phyloP scores from a whole-genome alignment of 2,797 vertebrate species.

The Eremophila alpestris region DNA sequence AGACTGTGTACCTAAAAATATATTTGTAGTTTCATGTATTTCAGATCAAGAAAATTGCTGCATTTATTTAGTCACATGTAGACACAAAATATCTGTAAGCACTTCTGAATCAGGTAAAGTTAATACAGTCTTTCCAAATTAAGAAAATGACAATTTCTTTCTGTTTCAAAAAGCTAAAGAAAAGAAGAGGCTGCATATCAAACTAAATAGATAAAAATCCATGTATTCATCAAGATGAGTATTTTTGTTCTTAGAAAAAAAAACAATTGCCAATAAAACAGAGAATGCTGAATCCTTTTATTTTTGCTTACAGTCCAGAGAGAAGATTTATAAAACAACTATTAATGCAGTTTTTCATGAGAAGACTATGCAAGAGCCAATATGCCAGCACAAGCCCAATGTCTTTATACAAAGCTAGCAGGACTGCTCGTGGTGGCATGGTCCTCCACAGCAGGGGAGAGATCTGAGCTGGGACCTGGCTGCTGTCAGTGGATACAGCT shows the following conservation, averaged over 20 bases:
- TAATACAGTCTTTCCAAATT: not conserved
- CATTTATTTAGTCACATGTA: not conserved
- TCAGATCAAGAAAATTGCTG: not conserved
- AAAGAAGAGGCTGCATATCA: not conserved
- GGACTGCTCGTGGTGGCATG: accelerated
- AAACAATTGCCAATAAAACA: not conserved
- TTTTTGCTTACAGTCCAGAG: not conserved
- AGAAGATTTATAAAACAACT: not conserved
- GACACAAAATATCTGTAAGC: not conserved
- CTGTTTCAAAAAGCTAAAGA: not conserved
- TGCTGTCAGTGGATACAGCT: accelerated
- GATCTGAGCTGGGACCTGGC: not conserved
- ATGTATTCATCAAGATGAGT: not conserved
- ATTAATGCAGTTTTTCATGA: not conserved
- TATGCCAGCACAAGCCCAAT: not conserved
- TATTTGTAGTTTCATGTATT: not conserved
- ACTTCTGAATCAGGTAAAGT: not conserved
- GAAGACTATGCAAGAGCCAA: not conserved
- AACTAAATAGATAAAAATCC: not conserved
- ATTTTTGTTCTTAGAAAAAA: not conserved
- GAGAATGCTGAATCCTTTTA: not conserved
- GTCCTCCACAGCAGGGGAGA: not conserved
- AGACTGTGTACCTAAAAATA: not conserved
- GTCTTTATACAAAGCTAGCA: not conserved
- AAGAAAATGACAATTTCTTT: not conserved